These are phyloP conservation scores for Geotrupes spiniger DNA, from an alignment of 2,888 invertebrate genomes.

Conservation along the genomic window DNA sequence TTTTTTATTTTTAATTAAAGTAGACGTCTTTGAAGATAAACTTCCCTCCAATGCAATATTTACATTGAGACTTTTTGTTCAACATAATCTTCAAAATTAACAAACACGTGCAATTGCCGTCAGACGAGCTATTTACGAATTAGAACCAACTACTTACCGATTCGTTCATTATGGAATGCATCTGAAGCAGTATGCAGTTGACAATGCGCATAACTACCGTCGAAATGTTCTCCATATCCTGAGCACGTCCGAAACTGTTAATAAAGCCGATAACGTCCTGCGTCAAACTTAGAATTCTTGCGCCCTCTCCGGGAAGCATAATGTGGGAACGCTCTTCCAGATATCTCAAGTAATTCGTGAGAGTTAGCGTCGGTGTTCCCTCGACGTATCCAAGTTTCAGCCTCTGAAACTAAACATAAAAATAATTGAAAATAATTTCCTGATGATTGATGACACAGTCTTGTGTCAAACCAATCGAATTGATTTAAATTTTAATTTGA, in stretches of 20 bases:
- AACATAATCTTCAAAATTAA: too few relatives aligned
- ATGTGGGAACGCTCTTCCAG: slow-evolving; percentile 52
- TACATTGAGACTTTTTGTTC: too few relatives aligned
- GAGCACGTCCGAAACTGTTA: slow-evolving; percentile 44
- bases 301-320: slow-evolving; percentile 65
- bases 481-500: too few relatives aligned
- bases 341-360: slow-evolving; percentile 56
- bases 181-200: slow-evolving; percentile 63
- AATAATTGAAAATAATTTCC: too few relatives aligned
- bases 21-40: too few relatives aligned
- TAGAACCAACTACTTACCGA: slow-evolving; percentile 68
- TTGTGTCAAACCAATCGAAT: too few relatives aligned
- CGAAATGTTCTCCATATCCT: slow-evolving; percentile 51
- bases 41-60: too few relatives aligned
- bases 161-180: slow-evolving; percentile 68
- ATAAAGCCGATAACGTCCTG: slow-evolving; percentile 59
- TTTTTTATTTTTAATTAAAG: too few relatives aligned
- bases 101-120: too few relatives aligned
- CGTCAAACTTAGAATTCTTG: slow-evolving; percentile 58
- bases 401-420: slow-evolving; percentile 53
- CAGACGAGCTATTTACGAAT: too few relatives aligned
- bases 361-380: slow-evolving; percentile 57
- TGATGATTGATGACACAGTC: too few relatives aligned
- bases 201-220: slow-evolving; percentile 60
- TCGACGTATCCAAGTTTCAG: slow-evolving; percentile 64